Evolutionary conservation across 2,113 vertebrate species (phyloP), one percentile per base, ranked within the genome.

Genomic region (Balaeniceps rex): DNA sequence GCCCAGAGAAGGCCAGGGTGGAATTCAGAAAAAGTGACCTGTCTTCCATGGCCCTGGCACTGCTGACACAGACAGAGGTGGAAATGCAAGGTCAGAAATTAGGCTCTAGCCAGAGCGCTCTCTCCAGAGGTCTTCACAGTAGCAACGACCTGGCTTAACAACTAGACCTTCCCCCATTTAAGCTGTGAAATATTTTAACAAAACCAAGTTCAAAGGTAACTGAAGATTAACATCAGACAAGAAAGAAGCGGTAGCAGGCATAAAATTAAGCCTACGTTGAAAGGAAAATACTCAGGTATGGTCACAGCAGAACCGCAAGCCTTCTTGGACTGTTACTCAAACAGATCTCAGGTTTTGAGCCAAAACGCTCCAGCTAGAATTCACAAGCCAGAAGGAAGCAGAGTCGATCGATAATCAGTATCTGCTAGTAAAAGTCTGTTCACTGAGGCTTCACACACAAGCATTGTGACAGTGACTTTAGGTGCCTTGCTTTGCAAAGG

Each of bases 61-160:
- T 38, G 36, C 70, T 4, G 2, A 26, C 36, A 3, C 36, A 3
- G 3, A 6, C 1, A 0, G 54, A 19, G 85, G 24, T 11, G 38
- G 52, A 69, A 83, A 75, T 7, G 14, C 28, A 47, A 60, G 63
- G 36, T 8, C 70, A 80, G 75, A 83, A 74, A 64, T 36, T 2
- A 57, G 63, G 15, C 17, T 72, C 21, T 14, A 49, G 58, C 26
- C 66, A 80, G 55, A 10, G 16, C 8, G 52, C 52, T 22, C 52
- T 22, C 40, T 24, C 72, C 91, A 88, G 58, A 80, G 36, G 61
- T 44, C 54, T 65, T 36, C 83, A 77, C 33, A 46, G 42, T 2
- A 86, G 38, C 55, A 52, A 86, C 72, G 47, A 61, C 49, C 68
- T 68, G 40, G 44, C 38, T 72, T 66, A 85, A 83, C n/a, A 80